Conservation (phyloP, 2,113 vertebrate genomes). For the Perca fluviatilis region DNA sequence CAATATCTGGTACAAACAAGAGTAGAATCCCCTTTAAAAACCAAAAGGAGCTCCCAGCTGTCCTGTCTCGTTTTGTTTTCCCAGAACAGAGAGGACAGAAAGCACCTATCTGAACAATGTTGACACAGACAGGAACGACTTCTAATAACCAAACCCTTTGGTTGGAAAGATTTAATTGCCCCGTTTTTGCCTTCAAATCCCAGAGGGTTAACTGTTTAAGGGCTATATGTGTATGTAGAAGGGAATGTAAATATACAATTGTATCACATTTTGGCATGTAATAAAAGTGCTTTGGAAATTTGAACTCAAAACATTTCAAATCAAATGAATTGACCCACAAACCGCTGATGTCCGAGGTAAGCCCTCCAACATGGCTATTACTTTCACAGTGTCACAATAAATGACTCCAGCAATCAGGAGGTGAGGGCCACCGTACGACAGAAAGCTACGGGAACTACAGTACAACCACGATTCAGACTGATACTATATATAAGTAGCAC, state of each 20-base stretch:
- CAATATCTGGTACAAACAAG: not conserved
- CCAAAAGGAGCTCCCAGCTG: slow-evolving; percentile 16
- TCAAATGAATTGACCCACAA: not conserved
- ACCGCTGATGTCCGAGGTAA: not conserved
- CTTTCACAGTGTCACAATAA: slow-evolving; percentile 50
- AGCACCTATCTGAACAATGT: slow-evolving; percentile 36
- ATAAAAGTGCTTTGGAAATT: not conserved
- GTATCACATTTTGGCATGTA: not conserved
- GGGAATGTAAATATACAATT: not conserved
- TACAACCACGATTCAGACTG: not conserved
- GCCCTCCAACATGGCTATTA: slow-evolving; percentile 1
- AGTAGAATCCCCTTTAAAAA: slow-evolving; percentile 28
- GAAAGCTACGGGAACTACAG: slow-evolving; percentile 30
- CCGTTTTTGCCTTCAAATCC: slow-evolving; percentile 46
- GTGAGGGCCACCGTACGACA: slow-evolving; percentile 38
- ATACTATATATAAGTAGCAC: not conserved
- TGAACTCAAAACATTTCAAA: slow-evolving; percentile 7
- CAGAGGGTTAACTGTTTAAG: not conserved
- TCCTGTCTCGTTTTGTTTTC: slow-evolving; percentile 44
- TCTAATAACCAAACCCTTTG: slow-evolving; percentile 42
- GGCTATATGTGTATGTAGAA: not conserved
- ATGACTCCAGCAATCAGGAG: slow-evolving; percentile 42
- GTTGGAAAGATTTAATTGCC: slow-evolving; percentile 29
- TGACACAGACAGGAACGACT: slow-evolving; percentile 32
- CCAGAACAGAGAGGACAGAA: slow-evolving; percentile 44